Evolutionary conservation across 1,140 invertebrate genomes (phyloP).

Genomic region (Atta cephalotes): DNA sequence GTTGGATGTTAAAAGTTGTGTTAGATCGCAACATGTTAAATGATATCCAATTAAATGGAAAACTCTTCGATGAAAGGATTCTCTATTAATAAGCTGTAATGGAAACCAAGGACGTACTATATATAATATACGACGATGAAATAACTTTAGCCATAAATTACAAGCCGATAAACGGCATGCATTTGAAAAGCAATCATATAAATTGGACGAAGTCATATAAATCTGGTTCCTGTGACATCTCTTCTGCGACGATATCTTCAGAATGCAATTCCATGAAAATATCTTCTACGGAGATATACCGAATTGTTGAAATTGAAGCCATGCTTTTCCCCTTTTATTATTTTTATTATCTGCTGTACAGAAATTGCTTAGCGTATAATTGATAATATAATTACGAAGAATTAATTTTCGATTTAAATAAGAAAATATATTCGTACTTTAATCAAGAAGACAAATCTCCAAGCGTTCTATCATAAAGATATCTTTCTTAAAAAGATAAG

Average conservation of each 20-base stretch:
- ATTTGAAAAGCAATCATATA: constrained; percentile 37
- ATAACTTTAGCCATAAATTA: constrained; percentile 19
- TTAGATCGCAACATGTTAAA: not conserved
- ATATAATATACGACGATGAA: not conserved
- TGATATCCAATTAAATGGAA: not conserved
- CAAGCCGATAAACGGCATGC: not conserved
- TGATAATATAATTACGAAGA: not conserved
- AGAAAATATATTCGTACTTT: not conserved
- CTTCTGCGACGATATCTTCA: constrained; percentile 18
- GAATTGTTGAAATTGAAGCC: constrained; percentile 1
- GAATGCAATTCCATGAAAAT: constrained; percentile 11
- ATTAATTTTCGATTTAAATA: not conserved
- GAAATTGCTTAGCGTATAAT: not conserved
- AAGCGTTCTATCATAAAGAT: not conserved
- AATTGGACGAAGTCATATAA: constrained; percentile 37
- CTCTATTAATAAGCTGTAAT: not conserved
- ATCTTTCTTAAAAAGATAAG: not conserved
- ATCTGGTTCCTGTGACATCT: constrained; percentile 20
- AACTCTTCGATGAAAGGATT: constrained; percentile 14
- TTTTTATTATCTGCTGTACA: not conserved
- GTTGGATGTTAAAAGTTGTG: not conserved
- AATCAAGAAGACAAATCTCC: not conserved
- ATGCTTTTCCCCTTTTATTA: not conserved
- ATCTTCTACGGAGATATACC: constrained; percentile 6
- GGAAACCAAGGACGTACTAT: not conserved